These are phyloP conservation scores for Syrrhaptes paradoxus DNA, from an alignment of 2,113 vertebrate species.

Conservation along the genomic window DNA sequence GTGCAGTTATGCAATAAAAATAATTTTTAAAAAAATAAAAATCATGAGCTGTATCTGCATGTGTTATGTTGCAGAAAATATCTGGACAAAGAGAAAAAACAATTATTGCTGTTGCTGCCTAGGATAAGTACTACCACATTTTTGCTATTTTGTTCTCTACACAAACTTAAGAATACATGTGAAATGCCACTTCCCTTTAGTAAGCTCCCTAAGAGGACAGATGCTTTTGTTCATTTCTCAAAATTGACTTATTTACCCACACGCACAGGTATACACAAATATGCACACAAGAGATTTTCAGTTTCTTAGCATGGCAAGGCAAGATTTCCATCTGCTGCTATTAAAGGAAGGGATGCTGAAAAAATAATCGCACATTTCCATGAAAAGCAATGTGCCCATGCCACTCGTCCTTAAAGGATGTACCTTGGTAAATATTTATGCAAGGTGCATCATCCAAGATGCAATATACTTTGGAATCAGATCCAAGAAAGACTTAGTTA, in stretches of 20 bases:
- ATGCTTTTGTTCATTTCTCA: background rate
- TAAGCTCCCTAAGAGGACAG: background rate
- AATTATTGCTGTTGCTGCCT: background rate
- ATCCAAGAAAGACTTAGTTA: background rate
- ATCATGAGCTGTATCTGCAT: background rate
- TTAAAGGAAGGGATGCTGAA: background rate
- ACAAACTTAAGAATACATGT: background rate
- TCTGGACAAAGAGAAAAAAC: background rate
- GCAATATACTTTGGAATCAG: background rate
- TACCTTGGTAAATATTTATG: background rate
- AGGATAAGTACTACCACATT: background rate
- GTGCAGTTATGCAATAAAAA: background rate
- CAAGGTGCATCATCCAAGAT: background rate
- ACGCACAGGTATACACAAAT: background rate
- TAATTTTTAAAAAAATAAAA: background rate
- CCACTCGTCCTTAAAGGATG: background rate
- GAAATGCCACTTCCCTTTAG: background rate
- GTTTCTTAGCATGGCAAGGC: background rate
- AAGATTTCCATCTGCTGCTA: background rate
- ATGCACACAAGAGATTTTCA: rapidly evolving
- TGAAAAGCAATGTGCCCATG: rapidly evolving
- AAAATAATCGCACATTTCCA: background rate
- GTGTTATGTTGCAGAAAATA: background rate
- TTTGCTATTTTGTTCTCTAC: background rate
- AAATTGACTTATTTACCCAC: background rate